A percentile compares a stretch with the other conserved stretches of the same genome.
Evolutionary conservation across 2,888 invertebrate genomes (phyloP).

Genomic region (Tetropium fuscum): DNA sequence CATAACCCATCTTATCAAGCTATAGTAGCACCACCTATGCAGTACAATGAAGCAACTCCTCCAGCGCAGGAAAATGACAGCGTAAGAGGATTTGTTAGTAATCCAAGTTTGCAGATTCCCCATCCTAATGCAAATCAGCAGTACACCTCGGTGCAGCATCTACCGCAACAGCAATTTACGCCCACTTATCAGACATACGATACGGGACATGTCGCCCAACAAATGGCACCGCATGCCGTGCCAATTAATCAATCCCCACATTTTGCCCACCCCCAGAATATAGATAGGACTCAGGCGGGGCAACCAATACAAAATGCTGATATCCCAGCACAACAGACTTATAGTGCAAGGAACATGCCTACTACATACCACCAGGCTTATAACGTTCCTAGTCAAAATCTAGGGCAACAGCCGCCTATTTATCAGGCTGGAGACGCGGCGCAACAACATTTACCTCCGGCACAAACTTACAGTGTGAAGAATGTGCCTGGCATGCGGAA

Average conservation of each 20-base stretch:
- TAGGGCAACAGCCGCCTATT: neutral
- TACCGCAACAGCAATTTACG: conserved; percentile 3
- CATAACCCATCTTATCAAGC: no score
- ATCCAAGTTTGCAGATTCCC: neutral
- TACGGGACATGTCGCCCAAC: neutral
- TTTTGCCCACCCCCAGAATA: no score
- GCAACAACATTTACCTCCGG: neutral
- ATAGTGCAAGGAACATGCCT: neutral
- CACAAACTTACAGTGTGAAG: neutral
- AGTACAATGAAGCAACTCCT: no score
- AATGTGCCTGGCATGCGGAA: neutral
- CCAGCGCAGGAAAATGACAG: no score
- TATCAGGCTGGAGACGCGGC: neutral
- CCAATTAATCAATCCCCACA: no score
- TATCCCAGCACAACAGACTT: neutral
- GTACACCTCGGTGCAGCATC: neutral
- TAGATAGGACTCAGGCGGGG: no score
- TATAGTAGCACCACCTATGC: neutral
- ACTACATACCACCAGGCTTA: neutral
- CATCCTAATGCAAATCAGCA: neutral
- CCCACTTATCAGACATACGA: neutral
- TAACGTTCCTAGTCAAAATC: neutral
- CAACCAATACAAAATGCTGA: neutral
- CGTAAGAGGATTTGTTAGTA: no score
- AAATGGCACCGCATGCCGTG: neutral